Base-by-base conservation (phyloP, 2,888 invertebrate genomes). In the Athripsodes cinereus region DNA sequence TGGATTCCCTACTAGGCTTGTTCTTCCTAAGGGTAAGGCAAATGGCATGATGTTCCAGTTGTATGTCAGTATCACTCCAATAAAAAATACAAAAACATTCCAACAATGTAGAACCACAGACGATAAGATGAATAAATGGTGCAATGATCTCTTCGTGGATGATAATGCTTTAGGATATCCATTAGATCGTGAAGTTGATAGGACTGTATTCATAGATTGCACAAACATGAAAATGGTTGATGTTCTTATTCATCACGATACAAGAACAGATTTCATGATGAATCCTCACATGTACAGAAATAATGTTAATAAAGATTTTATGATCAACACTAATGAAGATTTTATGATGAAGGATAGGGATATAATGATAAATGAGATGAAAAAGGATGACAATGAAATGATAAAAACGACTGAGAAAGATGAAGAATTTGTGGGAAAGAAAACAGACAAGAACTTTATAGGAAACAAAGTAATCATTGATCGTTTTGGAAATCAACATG, bases 1-100 rank as follows among this genome's bases (percentile, higher is more conserved):
- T 61, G 81, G 82, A 46, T 80, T 81, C 69, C 85, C 86, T 13
- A 78, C 81, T 55, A 81, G 85, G 64, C 72, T 87, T 55, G 68
- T 83, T 67, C 71, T 88, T 58, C 87, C 88, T 66, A 85, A 83
- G 70, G 87, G 84, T 62, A 79, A 74, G 63, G 70, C 72, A 66
- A 82, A 77, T 57, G 87, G 87, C 62, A 80, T 82, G 76, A 80
- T 82, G 19, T 83, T 81, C 69, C 77, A 83, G 63, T 69, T 86
- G 57, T 73, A 82, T 72, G 83, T 83, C 51, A 78, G 83, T 68
- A 79, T 86, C 58, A 74, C 80, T 50, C 79, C 82, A 68, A 13
- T 52, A 10, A 40, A n/a, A 22, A 72, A 74, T 16, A 74, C 79
- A 10, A 69, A 72, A 3, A 71, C 72, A 40, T 70, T 70, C 2